These are phyloP conservation scores for Rachycentron canadum DNA, from an alignment of 2,797 vertebrate genomes.

Conservation along the genomic window DNA sequence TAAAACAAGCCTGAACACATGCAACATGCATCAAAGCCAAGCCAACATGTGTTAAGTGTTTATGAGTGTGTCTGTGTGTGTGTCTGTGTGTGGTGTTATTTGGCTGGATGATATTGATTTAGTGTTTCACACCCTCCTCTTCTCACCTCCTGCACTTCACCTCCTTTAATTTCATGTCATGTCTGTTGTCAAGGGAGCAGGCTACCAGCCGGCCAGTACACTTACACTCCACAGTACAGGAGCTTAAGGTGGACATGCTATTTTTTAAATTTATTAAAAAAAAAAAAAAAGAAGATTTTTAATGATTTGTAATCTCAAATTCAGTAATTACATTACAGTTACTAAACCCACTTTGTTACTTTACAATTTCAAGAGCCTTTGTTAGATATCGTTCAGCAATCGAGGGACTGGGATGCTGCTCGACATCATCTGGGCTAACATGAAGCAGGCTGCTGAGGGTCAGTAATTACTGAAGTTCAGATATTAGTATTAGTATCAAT, in stretches of 20 bases:
- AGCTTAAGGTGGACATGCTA: not conserved
- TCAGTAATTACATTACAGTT: not conserved
- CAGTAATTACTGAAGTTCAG: too few relatives aligned
- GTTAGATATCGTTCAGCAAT: too few relatives aligned
- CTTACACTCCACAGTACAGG: not conserved
- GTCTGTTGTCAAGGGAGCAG: slow-evolving; percentile 39
- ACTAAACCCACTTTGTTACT: not conserved
- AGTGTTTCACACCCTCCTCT: slow-evolving; percentile 32
- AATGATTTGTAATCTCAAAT: too few relatives aligned
- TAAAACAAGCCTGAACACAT: not conserved
- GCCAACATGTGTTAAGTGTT: not conserved
- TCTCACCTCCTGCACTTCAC: slow-evolving; percentile 27
- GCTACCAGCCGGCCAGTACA: not conserved
- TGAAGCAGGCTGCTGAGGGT: too few relatives aligned
- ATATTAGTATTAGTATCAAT: too few relatives aligned
- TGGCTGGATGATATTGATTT: slow-evolving; percentile 34
- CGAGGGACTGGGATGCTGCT: too few relatives aligned
- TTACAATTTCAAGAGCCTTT: too few relatives aligned
- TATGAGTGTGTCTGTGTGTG: slow-evolving; percentile 14
- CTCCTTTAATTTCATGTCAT: slow-evolving; percentile 52
- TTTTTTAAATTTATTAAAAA: not conserved
- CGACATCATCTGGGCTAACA: too few relatives aligned
- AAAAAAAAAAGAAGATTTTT: too few relatives aligned
- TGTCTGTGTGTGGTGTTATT: slow-evolving; percentile 4
- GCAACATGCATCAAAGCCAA: not conserved